phyloP scores from a whole-genome alignment of 2,113 vertebrate species.

The Hippopotamus amphibius region DNA sequence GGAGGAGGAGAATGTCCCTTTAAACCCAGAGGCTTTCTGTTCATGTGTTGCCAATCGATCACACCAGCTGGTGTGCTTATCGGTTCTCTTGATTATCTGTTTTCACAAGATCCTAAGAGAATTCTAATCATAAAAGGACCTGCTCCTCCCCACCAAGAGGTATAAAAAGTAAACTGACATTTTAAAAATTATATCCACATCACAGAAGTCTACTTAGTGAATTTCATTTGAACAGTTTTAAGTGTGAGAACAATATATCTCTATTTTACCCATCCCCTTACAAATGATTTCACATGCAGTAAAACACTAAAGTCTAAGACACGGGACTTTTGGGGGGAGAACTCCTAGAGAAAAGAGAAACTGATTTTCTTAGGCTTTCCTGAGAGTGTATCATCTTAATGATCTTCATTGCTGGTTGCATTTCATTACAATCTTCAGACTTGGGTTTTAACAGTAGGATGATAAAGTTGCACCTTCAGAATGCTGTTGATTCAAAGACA shows the following conservation, averaged over 20 bases:
- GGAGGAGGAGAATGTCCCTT: constrained; percentile 4
- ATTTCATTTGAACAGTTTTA: constrained; percentile 32
- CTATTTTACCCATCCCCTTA: not conserved
- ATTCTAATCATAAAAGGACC: constrained; percentile 49
- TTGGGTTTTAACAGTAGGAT: not conserved
- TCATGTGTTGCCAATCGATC: constrained; percentile 64
- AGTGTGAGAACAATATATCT: not conserved
- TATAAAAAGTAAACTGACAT: not conserved
- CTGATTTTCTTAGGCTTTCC: not conserved
- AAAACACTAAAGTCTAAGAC: not conserved
- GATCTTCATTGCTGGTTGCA: not conserved
- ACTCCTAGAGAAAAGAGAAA: not conserved
- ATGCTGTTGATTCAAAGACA: not conserved
- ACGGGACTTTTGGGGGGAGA: not conserved
- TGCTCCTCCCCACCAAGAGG: not conserved
- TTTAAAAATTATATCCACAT: not conserved
- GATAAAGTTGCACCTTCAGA: not conserved
- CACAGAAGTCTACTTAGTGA: not conserved
- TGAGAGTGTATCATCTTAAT: not conserved
- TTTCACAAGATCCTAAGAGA: constrained; percentile 65
- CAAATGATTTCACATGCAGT: not conserved
- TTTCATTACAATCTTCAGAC: not conserved
- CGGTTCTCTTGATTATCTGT: constrained; percentile 47
- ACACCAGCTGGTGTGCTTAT: constrained; percentile 47
- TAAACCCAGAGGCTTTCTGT: constrained; percentile 60